Evolutionary conservation across 2,797 vertebrate genomes (phyloP), one percentile per base, ranked within the genome.

Genomic region (Phrynocephalus vlangalii): DNA sequence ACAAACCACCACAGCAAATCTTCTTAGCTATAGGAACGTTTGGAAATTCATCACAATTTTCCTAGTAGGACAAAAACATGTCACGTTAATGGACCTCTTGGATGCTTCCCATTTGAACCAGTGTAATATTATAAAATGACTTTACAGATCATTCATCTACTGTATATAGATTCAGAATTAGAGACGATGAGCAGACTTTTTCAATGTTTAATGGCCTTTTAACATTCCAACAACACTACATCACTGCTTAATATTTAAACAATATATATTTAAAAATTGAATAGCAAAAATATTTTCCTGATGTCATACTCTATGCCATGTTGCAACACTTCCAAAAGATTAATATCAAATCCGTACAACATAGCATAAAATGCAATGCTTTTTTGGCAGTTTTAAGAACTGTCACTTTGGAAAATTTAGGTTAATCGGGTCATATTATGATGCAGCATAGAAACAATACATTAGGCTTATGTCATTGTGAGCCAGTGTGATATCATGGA

Each of bases 221-320:
- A 89, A 87, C 52, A 24, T 28, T 9, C 30, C 89, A 82, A 81
- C 85, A 82, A 50, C 91, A 84, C 80, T 89, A 82, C 68, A 48
- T 91, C 87, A 85, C 88, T 95, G 91, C 78, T 95, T 95, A 95
- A 94, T 94, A 92, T 80, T 89, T 95, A 93, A 95, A 86, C 92
- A 91, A 89, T 89, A 33, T 9, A 50, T 73, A 91, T 90, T 94
- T 95, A 92, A 95, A 94, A 66, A 92, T 94, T 94, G 94, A 95
- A 92, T 85, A 76, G 90, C 90, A 92, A 94, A 93, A 89, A 90
- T 91, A 86, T 90, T 90, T 68, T 93, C 90, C 90, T 92, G 86
- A 70, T 87, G 91, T 83, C 52, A 73, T 91, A 56, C 13, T 15
- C 6, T 56, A 56, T 15, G 3, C 60, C 30, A 70, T 60, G 6